Evolutionary conservation across 2,113 vertebrate species (phyloP).

Genomic region (Ciconia stormi): DNA sequence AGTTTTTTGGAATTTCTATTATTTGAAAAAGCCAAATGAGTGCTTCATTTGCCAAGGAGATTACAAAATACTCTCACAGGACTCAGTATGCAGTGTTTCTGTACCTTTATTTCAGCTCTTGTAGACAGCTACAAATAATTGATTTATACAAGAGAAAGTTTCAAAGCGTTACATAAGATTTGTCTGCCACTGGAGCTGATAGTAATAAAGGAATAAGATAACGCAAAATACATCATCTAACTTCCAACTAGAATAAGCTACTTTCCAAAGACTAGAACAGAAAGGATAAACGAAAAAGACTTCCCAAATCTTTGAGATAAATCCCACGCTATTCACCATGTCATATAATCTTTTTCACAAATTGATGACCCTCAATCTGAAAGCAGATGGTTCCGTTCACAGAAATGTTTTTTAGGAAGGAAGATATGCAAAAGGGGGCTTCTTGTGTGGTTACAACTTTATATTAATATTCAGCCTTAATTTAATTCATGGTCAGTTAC

Average conservation of each 20-base stretch:
- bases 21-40: constrained; percentile 32
- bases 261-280: background rate
- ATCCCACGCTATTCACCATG: background rate
- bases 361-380: background rate
- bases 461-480: background rate
- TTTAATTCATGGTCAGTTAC: background rate
- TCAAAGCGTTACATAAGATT: background rate
- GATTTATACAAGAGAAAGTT: constrained; percentile 9
- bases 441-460: fast-evolving
- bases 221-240: background rate
- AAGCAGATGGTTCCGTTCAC: background rate
- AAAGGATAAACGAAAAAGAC: background rate
- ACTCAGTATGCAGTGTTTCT: background rate
- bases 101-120: background rate
- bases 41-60: constrained; percentile 29
- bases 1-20: background rate
- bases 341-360: background rate
- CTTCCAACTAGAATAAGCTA: background rate
- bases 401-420: background rate
- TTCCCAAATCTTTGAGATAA: background rate
- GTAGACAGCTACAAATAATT: constrained; percentile 21
- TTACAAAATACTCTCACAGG: constrained; percentile 40
- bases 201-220: background rate
- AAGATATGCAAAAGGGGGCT: background rate
- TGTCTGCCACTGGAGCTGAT: background rate